Base-by-base conservation (phyloP, 2,888 invertebrate species). In the Lacanobia oleracea region DNA sequence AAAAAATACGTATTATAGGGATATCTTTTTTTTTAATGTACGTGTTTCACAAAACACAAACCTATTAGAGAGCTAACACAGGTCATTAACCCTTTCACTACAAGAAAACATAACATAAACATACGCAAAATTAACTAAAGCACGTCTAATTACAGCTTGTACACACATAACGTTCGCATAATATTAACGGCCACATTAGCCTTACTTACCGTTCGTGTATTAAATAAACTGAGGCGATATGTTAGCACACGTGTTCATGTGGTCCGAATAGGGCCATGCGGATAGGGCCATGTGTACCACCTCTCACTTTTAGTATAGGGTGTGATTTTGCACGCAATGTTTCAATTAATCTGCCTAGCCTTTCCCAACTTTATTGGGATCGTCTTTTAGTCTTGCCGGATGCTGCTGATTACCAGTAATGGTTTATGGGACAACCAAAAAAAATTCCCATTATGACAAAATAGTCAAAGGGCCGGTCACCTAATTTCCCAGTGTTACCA, bases 201-300 rank as follows among this genome's bases (percentile, higher is more conserved):
- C n/a, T 71, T 48, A 72, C 63, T 59, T 43, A 48, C 33, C 23
- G 67, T 40, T 65, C 56, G 59, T 50, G 43, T 78, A 80, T 71
- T 67, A 67, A 67, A 50, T 60, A 43, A 56, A 51, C 5, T 79
- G 69, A 54, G 27, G 74, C 61, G 18, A 70, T 67, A 64, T 59
- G 60, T 75, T 75, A 33, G 68, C 69, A 63, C 84, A 84, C 89
- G 88, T 86, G 88, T 83, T 75, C 84, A 81, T 74, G 82, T 79
- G 81, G 54, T 67, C 66, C 67, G 50, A 87, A 83, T 86, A 81
- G 84, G 85, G 85, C 68, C 82, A 87, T 14, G 72, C 81, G 85
- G 82, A 84, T 84, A 71, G 75, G 53, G 80, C 60, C 68, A 9
- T 61, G 65, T 53, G 62, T 63, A 64, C 63, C 51, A 61, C 86